These are phyloP conservation scores for Melanostoma scalare DNA, from an alignment of 2,888 invertebrate genomes.

Conservation along the genomic window DNA sequence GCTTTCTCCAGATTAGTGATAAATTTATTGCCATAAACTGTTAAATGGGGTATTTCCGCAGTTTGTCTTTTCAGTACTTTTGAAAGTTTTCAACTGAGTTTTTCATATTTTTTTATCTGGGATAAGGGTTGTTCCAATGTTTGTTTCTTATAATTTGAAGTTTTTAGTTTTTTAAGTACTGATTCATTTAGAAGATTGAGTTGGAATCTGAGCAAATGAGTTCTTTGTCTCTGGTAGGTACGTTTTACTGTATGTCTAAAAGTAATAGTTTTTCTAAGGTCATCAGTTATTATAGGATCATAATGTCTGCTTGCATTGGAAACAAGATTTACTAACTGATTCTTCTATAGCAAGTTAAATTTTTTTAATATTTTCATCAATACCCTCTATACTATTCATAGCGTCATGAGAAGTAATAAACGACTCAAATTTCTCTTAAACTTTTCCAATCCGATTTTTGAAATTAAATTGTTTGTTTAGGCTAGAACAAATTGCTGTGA, in stretches of 20 bases:
- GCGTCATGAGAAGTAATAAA: constrained; percentile 1
- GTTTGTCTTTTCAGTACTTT: constrained; percentile 5
- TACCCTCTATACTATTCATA: not conserved
- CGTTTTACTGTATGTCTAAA: not conserved
- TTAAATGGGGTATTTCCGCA: not conserved
- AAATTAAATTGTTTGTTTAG: too few species aligned
- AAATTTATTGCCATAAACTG: too few species aligned
- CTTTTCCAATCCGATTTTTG: too few species aligned
- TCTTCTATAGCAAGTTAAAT: not conserved
- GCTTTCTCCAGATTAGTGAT: too few species aligned
- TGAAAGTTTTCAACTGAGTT: constrained; percentile 1
- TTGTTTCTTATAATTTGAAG: constrained; percentile 16
- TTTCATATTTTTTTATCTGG: constrained; percentile 15
- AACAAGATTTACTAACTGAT: not conserved
- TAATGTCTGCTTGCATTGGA: not conserved
- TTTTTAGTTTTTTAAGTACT: constrained; percentile 12
- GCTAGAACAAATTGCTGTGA: too few species aligned
- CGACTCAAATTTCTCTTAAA: too few species aligned
- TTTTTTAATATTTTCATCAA: constrained; percentile 2
- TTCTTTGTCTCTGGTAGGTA: not conserved
- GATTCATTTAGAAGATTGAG: constrained; percentile 4
- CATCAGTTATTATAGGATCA: constrained; percentile 9
- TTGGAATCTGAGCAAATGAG: constrained; percentile 3
- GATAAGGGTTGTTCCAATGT: constrained; percentile 4
- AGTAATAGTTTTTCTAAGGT: constrained; percentile 5